phyloP scores from a whole-genome alignment of 2,888 invertebrate species.

The Scaptomyza polygonia region DNA sequence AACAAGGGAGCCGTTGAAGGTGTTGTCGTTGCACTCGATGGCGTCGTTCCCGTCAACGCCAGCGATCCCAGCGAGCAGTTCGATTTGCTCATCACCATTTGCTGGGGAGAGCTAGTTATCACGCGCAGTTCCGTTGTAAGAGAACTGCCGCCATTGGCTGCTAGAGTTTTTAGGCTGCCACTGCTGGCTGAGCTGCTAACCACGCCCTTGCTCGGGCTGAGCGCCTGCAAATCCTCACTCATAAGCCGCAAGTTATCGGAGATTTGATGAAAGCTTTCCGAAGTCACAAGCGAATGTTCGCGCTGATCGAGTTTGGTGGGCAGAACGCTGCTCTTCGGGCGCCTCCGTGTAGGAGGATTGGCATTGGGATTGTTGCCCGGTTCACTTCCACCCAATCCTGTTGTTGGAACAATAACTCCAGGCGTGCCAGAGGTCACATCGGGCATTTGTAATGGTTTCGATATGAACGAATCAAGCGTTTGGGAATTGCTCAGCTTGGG shows the following conservation, averaged over 20 bases:
- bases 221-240: constrained; percentile 83
- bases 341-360: constrained; percentile 54
- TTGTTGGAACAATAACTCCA: constrained; percentile 23
- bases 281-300: constrained; percentile 82
- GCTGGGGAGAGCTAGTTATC: constrained; percentile 72
- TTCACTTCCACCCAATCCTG: background rate
- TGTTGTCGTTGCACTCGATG: constrained; percentile 75
- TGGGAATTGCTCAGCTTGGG: constrained; percentile 80
- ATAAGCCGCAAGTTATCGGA: constrained; percentile 84
- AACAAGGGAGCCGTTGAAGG: constrained; percentile 80
- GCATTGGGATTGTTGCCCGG: background rate
- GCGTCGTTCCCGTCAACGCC: constrained; percentile 57
- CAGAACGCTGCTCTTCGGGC: constrained; percentile 67
- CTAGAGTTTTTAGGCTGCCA: constrained; percentile 68
- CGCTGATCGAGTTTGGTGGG: constrained; percentile 66
- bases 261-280: constrained; percentile 84
- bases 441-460: constrained; percentile 81
- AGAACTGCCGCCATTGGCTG: constrained; percentile 45
- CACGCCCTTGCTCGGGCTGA: constrained; percentile 81
- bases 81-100: constrained; percentile 68
- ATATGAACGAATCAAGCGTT: constrained; percentile 81
- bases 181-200: constrained; percentile 71
- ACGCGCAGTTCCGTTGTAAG: constrained; percentile 70
- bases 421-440: constrained; percentile 81
- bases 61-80: constrained; percentile 67